Conservation (phyloP, 2,888 invertebrate species). For the Notodonta dromedarius region DNA sequence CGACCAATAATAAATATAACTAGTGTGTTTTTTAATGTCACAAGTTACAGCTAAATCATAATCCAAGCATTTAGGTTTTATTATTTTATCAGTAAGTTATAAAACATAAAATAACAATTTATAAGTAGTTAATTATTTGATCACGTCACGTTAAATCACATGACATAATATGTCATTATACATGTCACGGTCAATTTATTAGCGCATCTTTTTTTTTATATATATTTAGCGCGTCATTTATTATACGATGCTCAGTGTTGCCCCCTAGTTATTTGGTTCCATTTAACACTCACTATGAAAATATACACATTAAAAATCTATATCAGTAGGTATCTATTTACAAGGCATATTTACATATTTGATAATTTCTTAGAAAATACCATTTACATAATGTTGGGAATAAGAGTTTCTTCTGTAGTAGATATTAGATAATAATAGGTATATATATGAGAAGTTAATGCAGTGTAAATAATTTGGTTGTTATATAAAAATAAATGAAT, state of each 20-base stretch:
- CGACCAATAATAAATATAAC: conserved; percentile 43
- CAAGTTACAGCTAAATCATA: too few relatives aligned
- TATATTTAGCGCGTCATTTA: conserved; percentile 29
- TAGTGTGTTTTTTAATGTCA: conserved; percentile 9
- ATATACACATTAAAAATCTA: conserved; percentile 77
- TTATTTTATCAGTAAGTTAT: conserved; percentile 14
- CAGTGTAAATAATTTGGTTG: conserved; percentile 20
- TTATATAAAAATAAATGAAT: conserved; percentile 12
- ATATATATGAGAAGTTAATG: conserved; percentile 12
- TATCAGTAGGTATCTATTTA: conserved; percentile 53
- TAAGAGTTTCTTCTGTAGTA: conserved; percentile 2
- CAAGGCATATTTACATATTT: conserved; percentile 56
- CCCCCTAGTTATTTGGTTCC: conserved; percentile 77
- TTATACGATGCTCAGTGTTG: conserved; percentile 34
- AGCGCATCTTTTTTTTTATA: too few relatives aligned
- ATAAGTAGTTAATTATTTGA: conserved; percentile 32
- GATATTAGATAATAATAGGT: neutral
- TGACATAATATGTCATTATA: conserved; percentile 28
- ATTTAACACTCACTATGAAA: conserved; percentile 82
- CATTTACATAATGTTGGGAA: conserved; percentile 13
- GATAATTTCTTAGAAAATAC: conserved; percentile 52
- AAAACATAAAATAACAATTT: conserved; percentile 29
- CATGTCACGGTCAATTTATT: conserved; percentile 25
- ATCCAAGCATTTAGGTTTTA: too few relatives aligned
- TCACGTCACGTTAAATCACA: conserved; percentile 51